Conservation (phyloP, 2,797 vertebrate genomes). For the Oceanodroma leucorhoa region DNA sequence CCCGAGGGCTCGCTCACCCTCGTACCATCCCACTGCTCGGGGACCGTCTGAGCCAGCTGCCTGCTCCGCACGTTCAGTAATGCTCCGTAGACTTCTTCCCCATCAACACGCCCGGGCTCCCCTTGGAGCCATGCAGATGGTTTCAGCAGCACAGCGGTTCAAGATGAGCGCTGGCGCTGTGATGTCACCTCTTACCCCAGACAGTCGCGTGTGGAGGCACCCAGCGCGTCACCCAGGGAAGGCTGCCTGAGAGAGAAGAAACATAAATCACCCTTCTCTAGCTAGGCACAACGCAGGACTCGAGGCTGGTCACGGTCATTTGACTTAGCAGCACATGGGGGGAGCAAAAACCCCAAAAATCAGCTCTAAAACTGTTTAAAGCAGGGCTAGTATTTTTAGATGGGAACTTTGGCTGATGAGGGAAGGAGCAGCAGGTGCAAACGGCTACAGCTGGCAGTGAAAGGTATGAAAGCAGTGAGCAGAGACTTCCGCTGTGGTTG, state of each 20-base stretch:
- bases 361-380: background rate
- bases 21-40: rapidly evolving
- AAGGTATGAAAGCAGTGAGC: constrained; percentile 73
- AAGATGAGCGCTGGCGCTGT: background rate
- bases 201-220: background rate
- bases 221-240: background rate
- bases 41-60: background rate
- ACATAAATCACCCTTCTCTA: background rate
- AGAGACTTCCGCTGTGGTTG: constrained; percentile 72
- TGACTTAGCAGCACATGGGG: background rate
- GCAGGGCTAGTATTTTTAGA: constrained; percentile 17
- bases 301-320: background rate
- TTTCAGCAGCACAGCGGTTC: background rate
- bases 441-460: constrained; percentile 71
- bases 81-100: background rate
- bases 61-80: rapidly evolving
- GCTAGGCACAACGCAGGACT: background rate
- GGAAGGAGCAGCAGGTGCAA: constrained; percentile 68
- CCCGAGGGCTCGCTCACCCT: background rate
- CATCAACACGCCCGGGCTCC: rapidly evolving
- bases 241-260: background rate
- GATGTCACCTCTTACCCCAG: background rate
- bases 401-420: constrained; percentile 28
- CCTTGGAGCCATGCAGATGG: background rate
- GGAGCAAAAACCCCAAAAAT: background rate